A percentile compares a stretch with the other conserved stretches of the same genome.
Evolutionary conservation across 2,888 invertebrate genomes (phyloP).

Genomic region (Watsonalla cultraria): DNA sequence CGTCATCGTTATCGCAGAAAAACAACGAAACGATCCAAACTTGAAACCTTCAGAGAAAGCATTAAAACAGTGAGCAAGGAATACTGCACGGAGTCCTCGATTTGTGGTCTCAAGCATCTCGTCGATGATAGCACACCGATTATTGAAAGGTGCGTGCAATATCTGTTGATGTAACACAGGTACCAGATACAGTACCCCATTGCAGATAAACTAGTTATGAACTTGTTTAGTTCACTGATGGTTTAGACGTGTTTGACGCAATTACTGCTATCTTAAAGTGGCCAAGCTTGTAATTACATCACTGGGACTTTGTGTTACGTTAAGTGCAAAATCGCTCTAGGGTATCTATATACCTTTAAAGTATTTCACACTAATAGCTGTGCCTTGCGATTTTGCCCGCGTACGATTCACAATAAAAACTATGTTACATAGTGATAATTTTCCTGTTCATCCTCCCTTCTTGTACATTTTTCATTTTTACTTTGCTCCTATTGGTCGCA

Average conservation of each 20-base stretch:
- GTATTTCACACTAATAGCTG: neutral
- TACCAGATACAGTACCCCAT: conserved; percentile 8
- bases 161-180: conserved; percentile 1
- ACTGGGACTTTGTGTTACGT: conserved; percentile 15
- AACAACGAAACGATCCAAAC: conserved; percentile 22
- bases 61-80: conserved; percentile 52
- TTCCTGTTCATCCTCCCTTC: too few relatives aligned
- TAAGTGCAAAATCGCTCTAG: conserved; percentile 7
- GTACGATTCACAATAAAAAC: conserved; percentile 1
- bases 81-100: conserved; percentile 69
- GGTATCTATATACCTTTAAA: neutral
- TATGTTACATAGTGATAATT: neutral
- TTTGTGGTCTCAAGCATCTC: conserved; percentile 67
- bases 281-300: conserved; percentile 25
- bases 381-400: neutral
- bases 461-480: too few relatives aligned
- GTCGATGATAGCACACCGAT: conserved; percentile 53
- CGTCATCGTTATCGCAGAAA: conserved; percentile 24
- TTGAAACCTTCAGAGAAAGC: conserved; percentile 46
- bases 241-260: conserved; percentile 36
- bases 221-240: conserved; percentile 43
- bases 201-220: conserved; percentile 32
- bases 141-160: conserved; percentile 57
- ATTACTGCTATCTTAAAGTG: conserved; percentile 26
- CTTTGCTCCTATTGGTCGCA: too few relatives aligned